Evolutionary conservation across 2,888 invertebrate genomes (phyloP).

Genomic region (Anarsia innoxiella): DNA sequence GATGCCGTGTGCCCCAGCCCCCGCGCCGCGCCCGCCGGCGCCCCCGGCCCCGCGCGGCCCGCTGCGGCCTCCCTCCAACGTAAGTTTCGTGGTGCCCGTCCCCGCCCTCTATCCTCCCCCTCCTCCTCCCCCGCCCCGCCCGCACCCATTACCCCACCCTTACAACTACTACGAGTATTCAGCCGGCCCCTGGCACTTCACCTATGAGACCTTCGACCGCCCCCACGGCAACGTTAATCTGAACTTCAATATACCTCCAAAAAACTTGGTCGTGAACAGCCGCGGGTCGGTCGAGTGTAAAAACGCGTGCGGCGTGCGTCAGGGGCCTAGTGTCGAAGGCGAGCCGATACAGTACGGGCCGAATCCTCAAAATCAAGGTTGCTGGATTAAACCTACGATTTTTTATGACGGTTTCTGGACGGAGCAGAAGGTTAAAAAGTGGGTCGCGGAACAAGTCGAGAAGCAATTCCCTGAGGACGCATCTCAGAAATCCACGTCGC

Average conservation of each 20-base stretch:
- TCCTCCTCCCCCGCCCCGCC: constrained; percentile 22
- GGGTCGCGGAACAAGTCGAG: constrained; percentile 70
- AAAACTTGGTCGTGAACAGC: constrained; percentile 54
- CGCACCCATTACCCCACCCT: constrained; percentile 40
- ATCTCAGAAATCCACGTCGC: constrained; percentile 27
- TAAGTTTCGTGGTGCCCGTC: constrained; percentile 40
- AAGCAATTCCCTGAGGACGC: constrained; percentile 61
- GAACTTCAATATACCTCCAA: constrained; percentile 61
- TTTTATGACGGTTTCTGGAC: constrained; percentile 73
- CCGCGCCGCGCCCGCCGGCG: constrained; percentile 26
- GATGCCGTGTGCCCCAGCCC: background rate
- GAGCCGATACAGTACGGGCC: constrained; percentile 38
- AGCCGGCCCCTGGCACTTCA: constrained; percentile 59
- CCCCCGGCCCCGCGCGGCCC: constrained; percentile 17
- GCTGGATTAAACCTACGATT: constrained; percentile 69
- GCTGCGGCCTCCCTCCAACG: constrained; percentile 30
- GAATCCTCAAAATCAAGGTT: constrained; percentile 44
- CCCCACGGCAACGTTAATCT: constrained; percentile 54
- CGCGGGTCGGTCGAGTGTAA: constrained; percentile 43
- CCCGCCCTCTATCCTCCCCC: constrained; percentile 19
- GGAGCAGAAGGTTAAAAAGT: constrained; percentile 70
- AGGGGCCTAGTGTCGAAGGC: constrained; percentile 32
- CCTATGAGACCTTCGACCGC: constrained; percentile 55
- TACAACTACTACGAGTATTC: constrained; percentile 57
- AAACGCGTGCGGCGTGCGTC: constrained; percentile 31